Conservation (phyloP, 2,888 invertebrate species). For the Phania funesta region DNA sequence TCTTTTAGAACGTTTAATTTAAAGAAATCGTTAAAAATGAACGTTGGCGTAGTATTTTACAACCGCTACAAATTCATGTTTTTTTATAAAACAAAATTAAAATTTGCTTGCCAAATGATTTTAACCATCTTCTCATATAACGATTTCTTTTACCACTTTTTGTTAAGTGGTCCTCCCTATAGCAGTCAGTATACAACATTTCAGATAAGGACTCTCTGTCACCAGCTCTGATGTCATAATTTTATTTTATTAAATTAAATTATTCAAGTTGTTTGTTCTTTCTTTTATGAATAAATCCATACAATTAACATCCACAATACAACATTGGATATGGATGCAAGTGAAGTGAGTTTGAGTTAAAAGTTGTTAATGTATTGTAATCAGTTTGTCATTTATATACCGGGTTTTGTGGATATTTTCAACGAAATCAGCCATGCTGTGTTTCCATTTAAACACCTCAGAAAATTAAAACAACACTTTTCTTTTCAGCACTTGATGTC, state of each 20-base stretch:
- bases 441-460: not conserved
- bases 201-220: not conserved
- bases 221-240: not conserved
- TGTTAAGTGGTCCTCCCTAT: no score
- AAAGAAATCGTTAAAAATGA: no score
- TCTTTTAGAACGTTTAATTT: no score
- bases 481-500: not conserved
- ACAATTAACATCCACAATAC: slow-evolving; percentile 15
- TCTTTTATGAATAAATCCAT: slow-evolving; percentile 55
- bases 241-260: slow-evolving; percentile 17
- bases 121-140: no score
- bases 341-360: not conserved
- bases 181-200: not conserved
- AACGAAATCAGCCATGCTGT: not conserved
- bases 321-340: not conserved
- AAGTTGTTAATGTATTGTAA: slow-evolving; percentile 32
- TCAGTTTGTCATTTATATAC: slow-evolving; percentile 17
- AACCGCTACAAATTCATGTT: no score
- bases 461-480: slow-evolving; percentile 31
- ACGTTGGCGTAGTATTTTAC: no score
- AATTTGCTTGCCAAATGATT: no score
- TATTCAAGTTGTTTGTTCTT: slow-evolving; percentile 23
- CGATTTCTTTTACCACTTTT: no score
- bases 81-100: no score
- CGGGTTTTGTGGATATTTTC: not conserved